These are phyloP conservation scores for Dipodomys merriami DNA, from an alignment of 2,113 vertebrate genomes.

Conservation along the genomic window DNA sequence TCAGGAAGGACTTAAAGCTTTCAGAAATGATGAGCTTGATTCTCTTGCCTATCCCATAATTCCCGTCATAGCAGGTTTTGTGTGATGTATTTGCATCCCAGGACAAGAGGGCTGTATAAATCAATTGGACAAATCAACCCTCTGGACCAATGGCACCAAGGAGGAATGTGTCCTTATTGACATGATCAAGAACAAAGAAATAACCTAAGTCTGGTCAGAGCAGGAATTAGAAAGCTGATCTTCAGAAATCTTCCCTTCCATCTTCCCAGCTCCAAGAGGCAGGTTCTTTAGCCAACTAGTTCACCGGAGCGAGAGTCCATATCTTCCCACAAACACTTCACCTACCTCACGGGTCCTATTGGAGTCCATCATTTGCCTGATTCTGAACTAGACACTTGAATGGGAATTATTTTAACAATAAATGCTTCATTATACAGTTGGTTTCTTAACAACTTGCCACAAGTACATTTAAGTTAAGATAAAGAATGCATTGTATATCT, in stretches of 20 bases:
- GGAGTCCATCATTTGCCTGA: neutral
- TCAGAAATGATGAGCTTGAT: neutral
- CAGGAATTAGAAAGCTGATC: slow-evolving; percentile 60
- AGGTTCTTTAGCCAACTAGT: slow-evolving; percentile 15
- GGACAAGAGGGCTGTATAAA: neutral
- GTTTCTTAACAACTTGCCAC: slow-evolving; percentile 15
- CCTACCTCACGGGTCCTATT: neutral
- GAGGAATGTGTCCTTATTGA: slow-evolving; percentile 19
- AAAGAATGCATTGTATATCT: neutral
- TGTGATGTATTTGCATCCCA: neutral
- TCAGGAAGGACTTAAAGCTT: neutral
- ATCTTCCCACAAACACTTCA: slow-evolving; percentile 6
- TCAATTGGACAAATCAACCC: slow-evolving; percentile 14
- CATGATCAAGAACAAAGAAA: slow-evolving; percentile 13
- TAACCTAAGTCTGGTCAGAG: slow-evolving; percentile 29
- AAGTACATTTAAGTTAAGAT: slow-evolving; percentile 40
- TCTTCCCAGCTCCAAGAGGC: slow-evolving; percentile 31
- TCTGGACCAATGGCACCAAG: neutral
- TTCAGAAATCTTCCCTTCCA: slow-evolving; percentile 37
- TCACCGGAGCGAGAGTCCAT: neutral
- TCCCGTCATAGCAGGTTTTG: neutral
- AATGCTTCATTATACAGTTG: neutral
- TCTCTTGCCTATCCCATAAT: neutral
- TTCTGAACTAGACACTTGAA: neutral
- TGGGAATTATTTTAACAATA: slow-evolving; percentile 19